A percentile compares a stretch with the other conserved stretches of the same genome.
phyloP scores from a whole-genome alignment of 2,888 invertebrate species.

The Synergus umbraculus region DNA sequence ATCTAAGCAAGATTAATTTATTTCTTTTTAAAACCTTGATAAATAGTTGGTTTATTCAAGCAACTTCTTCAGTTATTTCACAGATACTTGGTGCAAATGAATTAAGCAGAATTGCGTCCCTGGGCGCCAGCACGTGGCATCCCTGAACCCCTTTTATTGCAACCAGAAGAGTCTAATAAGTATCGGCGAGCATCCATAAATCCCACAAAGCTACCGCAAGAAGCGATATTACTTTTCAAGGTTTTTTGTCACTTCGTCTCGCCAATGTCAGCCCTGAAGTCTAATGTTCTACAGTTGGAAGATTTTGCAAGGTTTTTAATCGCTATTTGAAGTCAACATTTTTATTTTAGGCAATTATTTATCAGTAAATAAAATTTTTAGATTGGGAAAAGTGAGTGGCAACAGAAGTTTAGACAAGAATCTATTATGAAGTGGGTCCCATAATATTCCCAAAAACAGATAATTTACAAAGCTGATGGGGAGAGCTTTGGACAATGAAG shows the following conservation, averaged over 20 bases:
- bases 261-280: constrained; percentile 1
- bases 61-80: constrained; percentile 48
- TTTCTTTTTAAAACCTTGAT: constrained; percentile 25
- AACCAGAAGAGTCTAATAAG: constrained; percentile 58
- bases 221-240: constrained; percentile 38
- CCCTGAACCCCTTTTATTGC: constrained; percentile 43
- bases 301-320: too few species aligned
- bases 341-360: too few species aligned
- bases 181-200: constrained; percentile 53
- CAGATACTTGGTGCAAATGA: constrained; percentile 13
- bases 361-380: too few species aligned
- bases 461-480: constrained; percentile 6
- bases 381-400: too few species aligned
- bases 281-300: not conserved
- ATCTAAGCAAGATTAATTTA: not conserved
- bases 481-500: constrained; percentile 14
- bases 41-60: constrained; percentile 35
- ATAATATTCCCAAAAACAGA: not conserved
- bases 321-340: too few species aligned
- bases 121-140: constrained; percentile 47
- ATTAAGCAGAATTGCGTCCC: constrained; percentile 16
- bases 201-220: constrained; percentile 49
- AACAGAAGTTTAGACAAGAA: not conserved
- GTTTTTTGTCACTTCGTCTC: constrained; percentile 44
- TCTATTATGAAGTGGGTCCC: not conserved